Conservation (phyloP, 1,140 invertebrate genomes). For the Cotesia typhae region DNA sequence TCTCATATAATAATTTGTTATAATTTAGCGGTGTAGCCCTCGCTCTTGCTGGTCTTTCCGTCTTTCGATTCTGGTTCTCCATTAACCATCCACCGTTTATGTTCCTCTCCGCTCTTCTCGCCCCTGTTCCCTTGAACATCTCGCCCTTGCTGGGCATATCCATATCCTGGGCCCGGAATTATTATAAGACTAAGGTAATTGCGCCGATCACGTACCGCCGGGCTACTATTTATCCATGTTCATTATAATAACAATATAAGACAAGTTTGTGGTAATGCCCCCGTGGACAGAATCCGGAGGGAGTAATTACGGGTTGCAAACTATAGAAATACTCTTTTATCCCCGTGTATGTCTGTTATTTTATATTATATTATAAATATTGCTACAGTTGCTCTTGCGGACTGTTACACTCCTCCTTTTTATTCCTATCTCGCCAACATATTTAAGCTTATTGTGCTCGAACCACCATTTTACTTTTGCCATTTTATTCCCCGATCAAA, state of each 20-base stretch:
- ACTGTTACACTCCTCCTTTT: no score
- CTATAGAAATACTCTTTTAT: no score
- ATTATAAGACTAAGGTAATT: constrained; percentile 64
- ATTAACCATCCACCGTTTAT: constrained; percentile 15
- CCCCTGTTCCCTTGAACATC: background rate
- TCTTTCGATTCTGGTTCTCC: constrained; percentile 28
- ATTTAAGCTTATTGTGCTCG: no score
- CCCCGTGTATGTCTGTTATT: no score
- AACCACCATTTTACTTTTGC: no score
- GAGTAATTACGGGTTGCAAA: constrained; percentile 19
- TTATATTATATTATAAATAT: no score
- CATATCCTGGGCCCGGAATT: constrained; percentile 49
- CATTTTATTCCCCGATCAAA: no score
- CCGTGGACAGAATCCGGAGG: constrained; percentile 26
- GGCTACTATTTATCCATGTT: constrained; percentile 64
- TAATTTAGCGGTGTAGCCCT: constrained; percentile 52
- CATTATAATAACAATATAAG: constrained; percentile 67
- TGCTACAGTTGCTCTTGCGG: no score
- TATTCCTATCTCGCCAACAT: no score
- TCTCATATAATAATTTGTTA: constrained; percentile 61
- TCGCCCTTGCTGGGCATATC: background rate
- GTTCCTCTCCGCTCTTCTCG: constrained; percentile 21
- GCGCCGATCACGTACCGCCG: constrained; percentile 62
- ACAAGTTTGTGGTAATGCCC: constrained; percentile 43
- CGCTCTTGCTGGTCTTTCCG: no score